These are phyloP conservation scores for Ruditapes philippinarum DNA, from an alignment of 1,140 invertebrate species.

Conservation along the genomic window DNA sequence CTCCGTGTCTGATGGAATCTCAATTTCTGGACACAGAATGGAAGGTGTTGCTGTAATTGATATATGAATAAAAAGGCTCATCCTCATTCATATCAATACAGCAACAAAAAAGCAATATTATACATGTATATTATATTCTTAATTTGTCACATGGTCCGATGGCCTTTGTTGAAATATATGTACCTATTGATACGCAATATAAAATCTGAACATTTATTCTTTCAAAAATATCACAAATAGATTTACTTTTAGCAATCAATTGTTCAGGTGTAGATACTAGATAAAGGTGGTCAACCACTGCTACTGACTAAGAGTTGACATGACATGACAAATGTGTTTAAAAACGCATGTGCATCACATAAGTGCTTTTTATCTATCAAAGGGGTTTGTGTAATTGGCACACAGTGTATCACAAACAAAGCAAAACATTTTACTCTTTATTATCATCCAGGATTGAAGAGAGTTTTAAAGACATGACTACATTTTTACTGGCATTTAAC, in stretches of 20 bases:
- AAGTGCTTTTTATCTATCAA: neutral
- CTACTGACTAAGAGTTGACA: slow-evolving; percentile 18
- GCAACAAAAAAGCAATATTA: too few species aligned
- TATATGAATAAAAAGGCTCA: neutral
- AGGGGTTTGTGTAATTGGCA: neutral
- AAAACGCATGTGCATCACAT: neutral
- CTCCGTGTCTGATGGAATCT: slow-evolving; percentile 40
- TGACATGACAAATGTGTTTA: neutral
- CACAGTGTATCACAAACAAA: neutral
- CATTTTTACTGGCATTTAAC: too few species aligned
- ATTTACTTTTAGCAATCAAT: too few species aligned
- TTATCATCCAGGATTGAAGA: too few species aligned
- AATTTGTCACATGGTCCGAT: too few species aligned
- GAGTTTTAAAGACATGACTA: too few species aligned
- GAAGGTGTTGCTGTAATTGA: slow-evolving; percentile 36
- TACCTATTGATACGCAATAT: too few species aligned
- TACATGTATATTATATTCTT: too few species aligned
- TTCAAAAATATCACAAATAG: too few species aligned
- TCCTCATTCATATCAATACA: too few species aligned
- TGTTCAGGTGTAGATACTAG: neutral
- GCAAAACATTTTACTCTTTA: neutral
- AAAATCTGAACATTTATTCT: too few species aligned
- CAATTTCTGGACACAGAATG: slow-evolving; percentile 62
- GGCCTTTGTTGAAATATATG: too few species aligned
- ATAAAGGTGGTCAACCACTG: slow-evolving; percentile 8